These are phyloP conservation scores for Trichogramma dendrolimi DNA, from an alignment of 2,888 invertebrate species.

Conservation along the genomic window DNA sequence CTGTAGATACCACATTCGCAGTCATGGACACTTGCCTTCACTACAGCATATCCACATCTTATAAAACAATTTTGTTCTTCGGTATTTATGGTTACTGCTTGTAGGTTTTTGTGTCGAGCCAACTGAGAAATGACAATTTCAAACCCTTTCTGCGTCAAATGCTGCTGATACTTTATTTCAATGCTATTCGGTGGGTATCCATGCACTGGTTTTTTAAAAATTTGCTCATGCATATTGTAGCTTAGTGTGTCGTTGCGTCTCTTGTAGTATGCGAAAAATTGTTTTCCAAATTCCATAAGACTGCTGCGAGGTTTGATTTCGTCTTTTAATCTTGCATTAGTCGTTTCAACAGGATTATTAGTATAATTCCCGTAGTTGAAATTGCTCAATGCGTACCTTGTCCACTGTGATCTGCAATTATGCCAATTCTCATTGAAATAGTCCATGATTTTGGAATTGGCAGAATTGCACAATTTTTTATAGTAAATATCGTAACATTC, in stretches of 20 bases:
- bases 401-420: not conserved
- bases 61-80: not conserved
- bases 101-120: not conserved
- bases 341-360: slow-evolving; percentile 6
- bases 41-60: not conserved
- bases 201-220: not conserved
- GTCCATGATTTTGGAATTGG: not conserved
- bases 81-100: not conserved
- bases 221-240: not conserved
- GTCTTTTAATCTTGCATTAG: not conserved
- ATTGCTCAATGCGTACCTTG: slow-evolving; percentile 1
- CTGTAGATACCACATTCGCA: no score
- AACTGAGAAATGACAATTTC: not conserved
- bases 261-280: not conserved
- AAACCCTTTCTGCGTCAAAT: slow-evolving; percentile 3
- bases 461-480: not conserved
- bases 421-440: slow-evolving; percentile 2
- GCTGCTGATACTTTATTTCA: not conserved
- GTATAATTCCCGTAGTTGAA: slow-evolving; percentile 1
- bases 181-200: not conserved
- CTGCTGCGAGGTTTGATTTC: not conserved
- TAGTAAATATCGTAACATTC: not conserved
- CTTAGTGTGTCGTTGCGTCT: not conserved
- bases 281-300: not conserved
- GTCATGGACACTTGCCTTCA: not conserved